These are phyloP conservation scores for Hemibagrus wyckioides DNA, from an alignment of 2,113 vertebrate species.

Conservation along the genomic window DNA sequence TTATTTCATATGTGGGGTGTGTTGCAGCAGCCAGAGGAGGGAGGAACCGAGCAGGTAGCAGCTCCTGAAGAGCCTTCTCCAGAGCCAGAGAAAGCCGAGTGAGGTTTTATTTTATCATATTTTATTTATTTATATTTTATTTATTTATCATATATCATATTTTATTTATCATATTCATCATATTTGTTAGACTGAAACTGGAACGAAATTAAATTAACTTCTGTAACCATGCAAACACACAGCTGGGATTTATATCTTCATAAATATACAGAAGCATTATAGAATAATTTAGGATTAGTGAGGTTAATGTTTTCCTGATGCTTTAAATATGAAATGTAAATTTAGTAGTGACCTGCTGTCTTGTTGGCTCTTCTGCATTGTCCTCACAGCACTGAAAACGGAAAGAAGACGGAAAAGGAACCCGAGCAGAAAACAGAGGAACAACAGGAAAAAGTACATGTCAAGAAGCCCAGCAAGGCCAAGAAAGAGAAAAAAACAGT, in stretches of 20 bases:
- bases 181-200: not conserved
- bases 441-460: conserved; percentile 44
- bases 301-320: not conserved
- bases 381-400: conserved; percentile 78
- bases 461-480: conserved; percentile 61
- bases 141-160: too few relatives aligned
- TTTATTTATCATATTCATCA: too few relatives aligned
- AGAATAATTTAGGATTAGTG: not conserved
- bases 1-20: not conserved
- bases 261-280: not conserved
- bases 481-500: conserved; percentile 73
- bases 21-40: conserved; percentile 65
- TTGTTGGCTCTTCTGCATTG: not conserved
- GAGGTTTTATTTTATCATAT: conserved; percentile 59
- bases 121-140: too few relatives aligned
- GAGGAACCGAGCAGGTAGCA: conserved; percentile 66
- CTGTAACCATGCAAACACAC: not conserved
- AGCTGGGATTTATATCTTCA: not conserved
- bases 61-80: conserved; percentile 67
- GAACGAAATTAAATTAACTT: not conserved
- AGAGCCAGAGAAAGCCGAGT: conserved; percentile 88
- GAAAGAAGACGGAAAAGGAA: conserved; percentile 78
- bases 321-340: not conserved
- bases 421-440: conserved; percentile 57
- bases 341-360: not conserved